Percentiles rank a stretch among this genome's conserved stretches.
Evolutionary conservation across 1,140 invertebrate genomes (phyloP).

Genomic region (Magallana ariakensis): DNA sequence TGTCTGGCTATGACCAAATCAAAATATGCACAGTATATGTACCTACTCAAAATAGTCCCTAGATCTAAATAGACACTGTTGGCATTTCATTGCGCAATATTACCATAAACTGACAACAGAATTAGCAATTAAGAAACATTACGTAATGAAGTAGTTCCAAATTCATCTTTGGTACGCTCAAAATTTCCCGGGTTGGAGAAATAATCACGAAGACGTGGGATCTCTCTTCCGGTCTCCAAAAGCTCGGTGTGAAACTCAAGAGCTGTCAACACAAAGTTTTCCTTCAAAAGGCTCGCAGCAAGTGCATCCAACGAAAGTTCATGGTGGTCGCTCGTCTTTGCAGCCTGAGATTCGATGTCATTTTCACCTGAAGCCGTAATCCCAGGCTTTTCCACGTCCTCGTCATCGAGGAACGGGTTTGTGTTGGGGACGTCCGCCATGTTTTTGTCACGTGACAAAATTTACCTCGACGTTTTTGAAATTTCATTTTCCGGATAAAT

Average conservation of each 20-base stretch:
- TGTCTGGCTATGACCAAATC: too few relatives aligned
- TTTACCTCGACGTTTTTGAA: background rate
- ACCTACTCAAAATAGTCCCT: too few relatives aligned
- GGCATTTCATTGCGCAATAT: too few relatives aligned
- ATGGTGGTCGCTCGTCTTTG: constrained; percentile 46
- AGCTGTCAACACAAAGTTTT: constrained; percentile 90
- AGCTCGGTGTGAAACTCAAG: constrained; percentile 93
- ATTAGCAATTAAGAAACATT: background rate
- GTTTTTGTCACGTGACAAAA: constrained; percentile 69
- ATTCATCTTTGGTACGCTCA: constrained; percentile 82
- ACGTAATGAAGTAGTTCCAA: constrained; percentile 70
- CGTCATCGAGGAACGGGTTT: constrained; percentile 72
- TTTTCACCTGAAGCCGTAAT: constrained; percentile 62
- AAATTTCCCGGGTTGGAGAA: constrained; percentile 95
- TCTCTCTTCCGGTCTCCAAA: constrained; percentile 89
- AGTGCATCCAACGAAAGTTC: constrained; percentile 80
- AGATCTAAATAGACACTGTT: too few relatives aligned
- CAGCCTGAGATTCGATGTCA: constrained; percentile 35
- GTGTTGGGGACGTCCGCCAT: constrained; percentile 74
- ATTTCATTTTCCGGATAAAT: background rate
- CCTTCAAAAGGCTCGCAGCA: constrained; percentile 88
- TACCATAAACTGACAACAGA: too few relatives aligned
- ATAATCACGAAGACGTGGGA: constrained; percentile 89
- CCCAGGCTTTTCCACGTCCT: constrained; percentile 58
- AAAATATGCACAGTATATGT: too few relatives aligned